These are phyloP conservation scores for Typhlichthys eigenmanni DNA, from an alignment of 2,797 vertebrate species.

Conservation along the genomic window DNA sequence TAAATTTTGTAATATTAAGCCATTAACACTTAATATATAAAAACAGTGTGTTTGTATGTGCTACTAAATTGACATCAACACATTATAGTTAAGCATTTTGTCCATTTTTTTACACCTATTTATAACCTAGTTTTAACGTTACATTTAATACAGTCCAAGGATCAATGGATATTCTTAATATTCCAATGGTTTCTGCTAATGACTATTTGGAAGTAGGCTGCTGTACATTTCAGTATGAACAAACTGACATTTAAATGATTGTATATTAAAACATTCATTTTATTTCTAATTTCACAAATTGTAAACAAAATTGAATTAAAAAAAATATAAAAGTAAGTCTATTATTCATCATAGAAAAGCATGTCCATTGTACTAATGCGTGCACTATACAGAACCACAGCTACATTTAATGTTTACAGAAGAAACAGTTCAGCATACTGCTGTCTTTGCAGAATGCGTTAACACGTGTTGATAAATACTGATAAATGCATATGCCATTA, in stretches of 20 bases:
- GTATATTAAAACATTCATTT: conserved; percentile 40
- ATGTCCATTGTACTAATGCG: conserved; percentile 37
- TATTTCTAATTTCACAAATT: conserved; percentile 58
- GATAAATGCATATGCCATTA: conserved; percentile 9
- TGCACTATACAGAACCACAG: conserved; percentile 46
- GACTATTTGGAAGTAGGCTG: too few relatives aligned
- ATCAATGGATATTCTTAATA: too few relatives aligned
- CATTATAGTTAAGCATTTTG: not conserved
- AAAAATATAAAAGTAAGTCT: conserved; percentile 58
- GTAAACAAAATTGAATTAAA: conserved; percentile 59
- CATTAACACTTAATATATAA: conserved; percentile 29
- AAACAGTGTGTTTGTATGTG: conserved; percentile 16
- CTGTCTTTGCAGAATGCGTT: conserved; percentile 13
- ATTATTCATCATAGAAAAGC: conserved; percentile 29
- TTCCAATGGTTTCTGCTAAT: too few relatives aligned
- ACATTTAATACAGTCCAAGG: too few relatives aligned
- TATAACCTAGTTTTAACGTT: too few relatives aligned
- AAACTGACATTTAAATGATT: not conserved
- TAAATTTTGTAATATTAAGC: conserved; percentile 37
- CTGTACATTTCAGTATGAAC: not conserved
- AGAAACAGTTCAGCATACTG: conserved; percentile 10
- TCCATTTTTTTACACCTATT: not conserved
- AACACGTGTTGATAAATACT: conserved; percentile 63
- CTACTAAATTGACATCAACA: not conserved
- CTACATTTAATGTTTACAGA: conserved; percentile 31